Percentiles rank a stretch among this genome's conserved stretches.
phyloP scores from a whole-genome alignment of 2,888 invertebrate species.

The Fissipunctia ypsillon region DNA sequence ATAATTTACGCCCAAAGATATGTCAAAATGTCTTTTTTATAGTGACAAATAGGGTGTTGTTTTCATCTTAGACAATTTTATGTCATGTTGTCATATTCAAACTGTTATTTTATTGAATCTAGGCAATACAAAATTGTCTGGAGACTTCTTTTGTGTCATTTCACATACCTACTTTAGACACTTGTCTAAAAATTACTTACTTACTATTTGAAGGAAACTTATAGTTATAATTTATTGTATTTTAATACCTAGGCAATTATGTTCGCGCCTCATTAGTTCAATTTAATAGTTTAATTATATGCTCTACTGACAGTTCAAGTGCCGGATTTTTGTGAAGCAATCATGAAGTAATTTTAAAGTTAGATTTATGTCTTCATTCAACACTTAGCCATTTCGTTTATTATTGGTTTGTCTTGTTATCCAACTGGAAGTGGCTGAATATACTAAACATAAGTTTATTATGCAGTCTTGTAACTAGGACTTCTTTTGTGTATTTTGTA shows the following conservation, averaged over 20 bases:
- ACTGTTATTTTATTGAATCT: not conserved
- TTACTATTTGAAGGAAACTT: conserved; percentile 11
- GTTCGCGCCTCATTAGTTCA: conserved; percentile 41
- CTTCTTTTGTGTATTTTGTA: not conserved
- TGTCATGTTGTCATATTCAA: not conserved
- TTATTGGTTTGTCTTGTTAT: not conserved
- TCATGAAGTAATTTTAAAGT: conserved; percentile 13
- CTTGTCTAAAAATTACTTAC: not conserved
- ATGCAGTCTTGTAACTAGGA: no score
- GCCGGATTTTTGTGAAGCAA: conserved; percentile 14
- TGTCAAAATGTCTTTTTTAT: no score
- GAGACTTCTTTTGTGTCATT: not conserved
- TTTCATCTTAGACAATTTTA: no score
- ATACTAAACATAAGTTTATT: no score
- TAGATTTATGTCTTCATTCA: conserved; percentile 24
- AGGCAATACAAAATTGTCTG: not conserved
- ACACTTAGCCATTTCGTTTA: not conserved
- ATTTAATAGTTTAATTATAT: conserved; percentile 46
- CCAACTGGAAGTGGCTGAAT: not conserved
- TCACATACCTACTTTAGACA: not conserved
- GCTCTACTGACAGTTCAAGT: conserved; percentile 29
- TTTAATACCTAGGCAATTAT: conserved; percentile 34
- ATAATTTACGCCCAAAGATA: no score
- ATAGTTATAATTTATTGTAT: conserved; percentile 15
- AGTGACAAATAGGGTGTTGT: no score